Evolutionary conservation across 2,888 invertebrate genomes (phyloP), one percentile per base, ranked within the genome.

Genomic region (Ichneumoninae sp.): DNA sequence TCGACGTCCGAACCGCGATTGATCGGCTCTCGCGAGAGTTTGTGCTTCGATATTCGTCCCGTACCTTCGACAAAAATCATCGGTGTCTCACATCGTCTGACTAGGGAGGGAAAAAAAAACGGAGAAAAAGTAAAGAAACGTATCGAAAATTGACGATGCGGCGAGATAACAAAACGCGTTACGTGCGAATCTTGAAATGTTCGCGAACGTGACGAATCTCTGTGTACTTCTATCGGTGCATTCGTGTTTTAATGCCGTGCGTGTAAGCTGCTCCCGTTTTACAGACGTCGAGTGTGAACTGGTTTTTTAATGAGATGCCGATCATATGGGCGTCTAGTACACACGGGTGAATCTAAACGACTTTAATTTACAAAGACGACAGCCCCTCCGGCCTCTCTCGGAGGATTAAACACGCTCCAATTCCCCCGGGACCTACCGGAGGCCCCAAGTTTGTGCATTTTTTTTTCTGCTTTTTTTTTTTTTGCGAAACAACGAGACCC

Each of bases 281-380:
- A 80, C 79, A 82, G 84, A 82, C 79, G 79, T 78, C 81, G 86
- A 85, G 84, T 86, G 84, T 84, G 68, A 86, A 89, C 87, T 89
- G 89, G 85, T 88, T 89, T 89, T 88, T 89, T 88, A 89, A 90
- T 88, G 87, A 89, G 87, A 89, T 89, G 88, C 90, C 89, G 89
- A 90, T 91, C 90, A 91, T 91, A 90, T 90, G 91, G 89, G 90
- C 90, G 87, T 87, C 22, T 36, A 26, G 62, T n/a, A 50, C 50
- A 60, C 54, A 71, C 75, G 70, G 22, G 54, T 8, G 40, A 74
- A 54, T 68, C 22, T 44, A 65, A 22, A 33, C 26, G 44, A 22
- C 16, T 62, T 62, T 62, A 62, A 62, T 62, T 62, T 62, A 33
- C 30, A 30, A 62, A 62, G 60, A 62, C 16, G 57, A 62, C 30